Conservation (phyloP, 1,140 invertebrate genomes). For the Pachyrhynchus sulphureomaculatus region DNA sequence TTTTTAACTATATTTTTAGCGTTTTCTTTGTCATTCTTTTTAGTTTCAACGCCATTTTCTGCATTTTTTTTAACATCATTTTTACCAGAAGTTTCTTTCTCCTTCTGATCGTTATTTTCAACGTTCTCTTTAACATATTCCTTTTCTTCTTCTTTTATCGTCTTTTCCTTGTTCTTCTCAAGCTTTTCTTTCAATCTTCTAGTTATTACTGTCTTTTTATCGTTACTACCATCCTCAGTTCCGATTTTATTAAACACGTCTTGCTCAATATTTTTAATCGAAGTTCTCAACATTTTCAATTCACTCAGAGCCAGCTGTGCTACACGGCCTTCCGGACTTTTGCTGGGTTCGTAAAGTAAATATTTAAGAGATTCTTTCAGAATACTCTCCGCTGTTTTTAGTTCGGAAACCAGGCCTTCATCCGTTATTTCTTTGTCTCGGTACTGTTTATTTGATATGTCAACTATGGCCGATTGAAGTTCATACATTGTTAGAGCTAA, state of each 20-base stretch:
- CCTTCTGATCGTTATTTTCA: not conserved
- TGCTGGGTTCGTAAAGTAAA: constrained; percentile 68
- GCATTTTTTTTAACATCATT: not conserved
- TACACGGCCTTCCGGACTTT: constrained; percentile 70
- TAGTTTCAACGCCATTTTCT: not conserved
- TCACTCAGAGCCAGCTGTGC: constrained; percentile 66
- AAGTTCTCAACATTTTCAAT: constrained; percentile 57
- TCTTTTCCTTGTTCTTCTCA: constrained; percentile 7
- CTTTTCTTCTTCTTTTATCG: constrained; percentile 9
- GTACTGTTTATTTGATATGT: constrained; percentile 63
- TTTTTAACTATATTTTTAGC: no score
- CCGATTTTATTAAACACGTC: constrained; percentile 5
- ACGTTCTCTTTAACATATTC: not conserved
- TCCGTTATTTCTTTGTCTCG: constrained; percentile 57
- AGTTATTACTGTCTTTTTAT: constrained; percentile 16
- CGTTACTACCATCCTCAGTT: not conserved
- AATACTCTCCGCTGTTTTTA: constrained; percentile 54
- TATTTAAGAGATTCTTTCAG: constrained; percentile 65
- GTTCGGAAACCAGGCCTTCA: constrained; percentile 51
- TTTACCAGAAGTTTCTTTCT: not conserved
- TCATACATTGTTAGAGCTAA: constrained; percentile 73
- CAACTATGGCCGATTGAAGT: constrained; percentile 65
- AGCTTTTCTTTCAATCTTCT: constrained; percentile 20
- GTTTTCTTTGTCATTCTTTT: not conserved
- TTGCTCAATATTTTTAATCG: constrained; percentile 35